Evolutionary conservation across 2,888 invertebrate genomes (phyloP), one percentile per base, ranked within the genome.

Genomic region (Crematogaster levior): DNA sequence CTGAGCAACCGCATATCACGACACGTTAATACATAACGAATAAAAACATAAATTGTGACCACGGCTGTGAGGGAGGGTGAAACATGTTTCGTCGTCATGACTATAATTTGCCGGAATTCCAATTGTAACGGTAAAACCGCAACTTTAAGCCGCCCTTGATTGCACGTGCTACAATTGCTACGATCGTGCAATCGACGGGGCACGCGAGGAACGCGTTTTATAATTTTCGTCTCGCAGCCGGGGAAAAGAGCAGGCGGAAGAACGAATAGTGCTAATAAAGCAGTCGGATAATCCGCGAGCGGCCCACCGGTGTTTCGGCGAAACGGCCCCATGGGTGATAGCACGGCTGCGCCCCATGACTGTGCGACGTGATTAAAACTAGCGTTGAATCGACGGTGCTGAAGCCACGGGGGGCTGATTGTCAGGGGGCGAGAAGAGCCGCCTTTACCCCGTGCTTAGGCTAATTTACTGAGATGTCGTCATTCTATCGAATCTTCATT

Each of bases 341-440:
- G 81, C 70, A 81, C 83, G 68, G 81, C 7, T 73, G 84, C 82
- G 83, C 91, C 91, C 92, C 85, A 89, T 84, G 89, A 83, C 90
- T 85, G 92, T 87, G 85, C 88, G 85, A 70, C 85, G 93, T 94
- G 94, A 94, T 94, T 94, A 94, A 94, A 94, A 93, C 92, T 91
- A 91, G 90, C 92, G 88, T 89, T 88, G 84, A 90, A 90, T 86
- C 88, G 87, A 87, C 88, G 88, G 85, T 89, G 85, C 88, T 90
- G 88, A 84, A 93, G 88, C 94, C 83, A 89, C 92, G 92, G 94
- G 94, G 93, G 94, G 93, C 91, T 93, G 94, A 94, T 94, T 94
- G 93, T 91, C 90, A 58, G 91, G 90, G 91, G 92, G 91, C 87
- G 89, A 85, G 82, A 84, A 88, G 84, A 70, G 84, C 51, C 63